A percentile compares a stretch with the other conserved stretches of the same genome.
Conservation (phyloP, 2,113 vertebrate genomes). For the Lepus timidus region DNA sequence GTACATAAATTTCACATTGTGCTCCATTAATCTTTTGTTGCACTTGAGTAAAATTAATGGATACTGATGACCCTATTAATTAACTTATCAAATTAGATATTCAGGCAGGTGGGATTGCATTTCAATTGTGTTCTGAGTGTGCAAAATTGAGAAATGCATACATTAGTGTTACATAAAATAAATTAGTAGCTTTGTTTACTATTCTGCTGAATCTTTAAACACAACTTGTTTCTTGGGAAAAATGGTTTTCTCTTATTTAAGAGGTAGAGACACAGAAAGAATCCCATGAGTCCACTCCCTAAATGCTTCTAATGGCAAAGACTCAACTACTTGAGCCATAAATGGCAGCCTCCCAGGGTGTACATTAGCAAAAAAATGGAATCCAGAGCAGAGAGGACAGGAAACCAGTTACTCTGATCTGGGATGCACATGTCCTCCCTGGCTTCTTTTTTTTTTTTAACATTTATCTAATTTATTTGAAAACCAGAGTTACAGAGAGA, state of each 20-base stretch:
- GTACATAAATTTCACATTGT: not conserved
- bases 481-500: no score
- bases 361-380: no score
- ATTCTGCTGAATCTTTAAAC: constrained; percentile 25
- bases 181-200: not conserved
- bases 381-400: no score
- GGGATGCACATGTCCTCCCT: no score
- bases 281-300: no score
- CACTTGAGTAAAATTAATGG: not conserved
- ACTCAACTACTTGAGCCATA: no score
- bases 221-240: not conserved
- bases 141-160: not conserved
- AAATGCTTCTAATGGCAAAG: no score
- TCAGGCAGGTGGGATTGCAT: not conserved
- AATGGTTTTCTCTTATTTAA: not conserved
- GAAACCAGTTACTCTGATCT: no score
- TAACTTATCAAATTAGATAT: not conserved
- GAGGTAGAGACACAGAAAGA: no score
- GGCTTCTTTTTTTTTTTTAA: no score
- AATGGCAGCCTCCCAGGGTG: no score
- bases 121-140: not conserved
- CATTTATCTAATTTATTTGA: no score
- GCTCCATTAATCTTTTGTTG: constrained; percentile 9
- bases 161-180: not conserved
- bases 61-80: not conserved